These are phyloP conservation scores for Meloidogyne chitwoodi DNA, from an alignment of 1,140 invertebrate genomes.

Conservation along the genomic window DNA sequence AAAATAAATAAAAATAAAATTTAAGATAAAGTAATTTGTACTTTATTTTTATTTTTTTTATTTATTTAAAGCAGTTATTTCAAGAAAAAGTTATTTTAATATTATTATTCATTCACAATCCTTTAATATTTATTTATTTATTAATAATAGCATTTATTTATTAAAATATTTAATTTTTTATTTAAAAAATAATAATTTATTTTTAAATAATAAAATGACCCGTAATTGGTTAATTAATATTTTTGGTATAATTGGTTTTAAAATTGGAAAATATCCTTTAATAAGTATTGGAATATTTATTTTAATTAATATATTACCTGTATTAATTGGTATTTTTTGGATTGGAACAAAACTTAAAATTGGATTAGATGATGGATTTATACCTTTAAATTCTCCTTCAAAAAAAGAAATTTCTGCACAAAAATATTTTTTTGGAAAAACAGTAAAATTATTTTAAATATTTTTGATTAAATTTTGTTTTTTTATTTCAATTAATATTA, in stretches of 20 bases:
- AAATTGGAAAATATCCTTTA: neutral
- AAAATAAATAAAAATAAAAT: too few species aligned
- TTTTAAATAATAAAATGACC: neutral
- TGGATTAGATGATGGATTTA: slow-evolving; percentile 29
- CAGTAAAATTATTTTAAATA: too few species aligned
- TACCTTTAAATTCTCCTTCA: slow-evolving; percentile 31
- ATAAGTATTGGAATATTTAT: neutral
- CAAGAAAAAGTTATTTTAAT: too few species aligned
- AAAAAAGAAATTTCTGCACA: slow-evolving; percentile 28
- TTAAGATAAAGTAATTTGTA: too few species aligned
- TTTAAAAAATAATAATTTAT: neutral
- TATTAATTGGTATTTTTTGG: slow-evolving; percentile 9
- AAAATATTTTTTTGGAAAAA: slow-evolving; percentile 31
- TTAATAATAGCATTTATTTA: too few species aligned
- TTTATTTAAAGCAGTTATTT: too few species aligned
- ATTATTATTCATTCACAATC: too few species aligned
- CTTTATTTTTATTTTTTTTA: too few species aligned
- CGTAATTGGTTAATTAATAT: neutral
- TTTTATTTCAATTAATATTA: neutral
- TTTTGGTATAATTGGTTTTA: neutral
- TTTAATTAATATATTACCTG: slow-evolving; percentile 13
- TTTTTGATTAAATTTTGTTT: too few species aligned
- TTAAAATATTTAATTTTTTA: neutral
- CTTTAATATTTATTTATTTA: too few species aligned
- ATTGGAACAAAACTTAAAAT: slow-evolving; percentile 19